Evolutionary conservation across 2,797 vertebrate genomes (phyloP).

Genomic region (Cyclopterus lumpus): DNA sequence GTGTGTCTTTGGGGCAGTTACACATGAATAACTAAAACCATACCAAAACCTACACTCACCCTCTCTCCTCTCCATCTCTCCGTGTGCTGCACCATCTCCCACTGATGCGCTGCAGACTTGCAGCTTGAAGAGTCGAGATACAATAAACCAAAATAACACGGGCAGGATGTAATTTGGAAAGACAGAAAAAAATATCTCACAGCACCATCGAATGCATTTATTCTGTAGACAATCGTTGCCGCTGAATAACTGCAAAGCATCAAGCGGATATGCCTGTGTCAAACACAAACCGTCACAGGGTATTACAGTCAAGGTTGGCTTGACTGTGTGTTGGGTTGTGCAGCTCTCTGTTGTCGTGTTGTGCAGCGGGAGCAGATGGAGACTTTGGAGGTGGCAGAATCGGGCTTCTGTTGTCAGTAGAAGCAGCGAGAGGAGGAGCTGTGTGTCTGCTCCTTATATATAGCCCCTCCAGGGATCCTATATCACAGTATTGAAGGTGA

Average conservation of each 20-base stretch:
- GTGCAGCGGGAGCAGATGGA: conserved; percentile 84
- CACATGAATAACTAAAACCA: conserved; percentile 61
- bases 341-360: conserved; percentile 61
- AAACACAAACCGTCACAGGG: conserved; percentile 60
- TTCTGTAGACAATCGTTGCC: conserved; percentile 51
- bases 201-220: conserved; percentile 54
- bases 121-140: conserved; percentile 44
- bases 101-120: conserved; percentile 53
- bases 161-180: conserved; percentile 54
- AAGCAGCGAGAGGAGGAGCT: conserved; percentile 74
- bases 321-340: conserved; percentile 55
- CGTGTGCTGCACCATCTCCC: conserved; percentile 25
- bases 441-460: conserved; percentile 72
- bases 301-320: conserved; percentile 67
- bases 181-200: conserved; percentile 52
- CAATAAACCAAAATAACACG: conserved; percentile 28
- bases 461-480: conserved; percentile 70
- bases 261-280: conserved; percentile 54
- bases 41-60: conserved; percentile 33
- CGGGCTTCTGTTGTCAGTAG: conserved; percentile 79
- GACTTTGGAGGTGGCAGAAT: conserved; percentile 85
- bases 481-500: conserved; percentile 77
- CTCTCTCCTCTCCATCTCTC: conserved; percentile 25
- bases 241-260: conserved; percentile 57
- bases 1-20: conserved; percentile 34